A percentile compares a stretch with the other conserved stretches of the same genome.
phyloP scores from a whole-genome alignment of 2,888 invertebrate species.

The Agonopterix alstromeriana region DNA sequence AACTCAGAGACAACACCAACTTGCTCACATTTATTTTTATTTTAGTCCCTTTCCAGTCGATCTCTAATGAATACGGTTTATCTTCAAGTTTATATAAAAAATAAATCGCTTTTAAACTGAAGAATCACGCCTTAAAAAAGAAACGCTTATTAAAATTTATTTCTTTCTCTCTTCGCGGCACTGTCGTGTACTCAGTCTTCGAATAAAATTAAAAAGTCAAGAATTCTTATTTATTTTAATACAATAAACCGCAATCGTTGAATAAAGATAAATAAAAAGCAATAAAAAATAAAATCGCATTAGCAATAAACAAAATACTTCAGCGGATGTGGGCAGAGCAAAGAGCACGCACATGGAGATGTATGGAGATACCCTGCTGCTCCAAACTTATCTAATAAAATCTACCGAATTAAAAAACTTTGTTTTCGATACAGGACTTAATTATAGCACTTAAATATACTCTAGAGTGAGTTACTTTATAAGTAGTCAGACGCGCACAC shows the following conservation, averaged over 20 bases:
- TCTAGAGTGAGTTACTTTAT: too few relatives aligned
- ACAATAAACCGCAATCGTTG: slow-evolving; percentile 77
- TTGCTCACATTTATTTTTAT: slow-evolving; percentile 69
- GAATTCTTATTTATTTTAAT: slow-evolving; percentile 78
- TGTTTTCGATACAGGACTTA: too few relatives aligned
- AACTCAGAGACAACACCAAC: slow-evolving; percentile 69
- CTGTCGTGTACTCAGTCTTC: slow-evolving; percentile 70
- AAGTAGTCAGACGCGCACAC: too few relatives aligned
- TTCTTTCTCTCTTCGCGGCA: slow-evolving; percentile 71
- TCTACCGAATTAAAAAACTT: too few relatives aligned
- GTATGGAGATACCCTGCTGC: slow-evolving; percentile 33
- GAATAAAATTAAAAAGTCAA: slow-evolving; percentile 77
- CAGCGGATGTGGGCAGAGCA: slow-evolving; percentile 75
- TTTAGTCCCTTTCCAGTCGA: slow-evolving; percentile 71
- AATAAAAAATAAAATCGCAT: slow-evolving; percentile 77
- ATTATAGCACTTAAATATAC: too few relatives aligned
- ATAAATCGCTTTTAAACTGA: slow-evolving; percentile 75
- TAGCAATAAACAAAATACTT: slow-evolving; percentile 78
- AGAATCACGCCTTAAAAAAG: slow-evolving; percentile 77
- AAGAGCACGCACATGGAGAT: slow-evolving; percentile 48
- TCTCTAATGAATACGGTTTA: slow-evolving; percentile 77
- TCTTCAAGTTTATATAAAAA: slow-evolving; percentile 75
- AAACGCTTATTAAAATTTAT: slow-evolving; percentile 77
- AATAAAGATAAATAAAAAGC: slow-evolving; percentile 77
- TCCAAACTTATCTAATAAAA: not conserved